Percentiles rank a stretch among this genome's conserved stretches.
Evolutionary conservation across 1,140 invertebrate species (phyloP).

Genomic region (Lordiphosa mommai): DNA sequence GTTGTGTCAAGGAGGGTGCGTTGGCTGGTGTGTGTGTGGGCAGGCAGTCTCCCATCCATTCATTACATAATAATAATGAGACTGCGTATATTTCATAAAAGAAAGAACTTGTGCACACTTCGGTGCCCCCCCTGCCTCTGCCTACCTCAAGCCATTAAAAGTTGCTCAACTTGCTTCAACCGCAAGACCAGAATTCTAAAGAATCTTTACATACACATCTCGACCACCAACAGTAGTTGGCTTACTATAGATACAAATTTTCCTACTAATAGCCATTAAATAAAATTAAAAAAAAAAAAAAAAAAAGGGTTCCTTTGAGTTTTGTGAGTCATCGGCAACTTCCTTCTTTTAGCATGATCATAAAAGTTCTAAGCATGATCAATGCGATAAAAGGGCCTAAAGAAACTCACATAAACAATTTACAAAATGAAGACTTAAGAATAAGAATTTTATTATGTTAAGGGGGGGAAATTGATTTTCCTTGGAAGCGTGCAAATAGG

Average conservation of each 20-base stretch:
- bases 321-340: conserved; percentile 20
- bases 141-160: conserved; percentile 16
- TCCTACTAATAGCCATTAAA: conserved; percentile 72
- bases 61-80: conserved; percentile 47
- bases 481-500: conserved; percentile 66
- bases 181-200: conserved; percentile 11
- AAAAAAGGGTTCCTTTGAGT: conserved; percentile 28
- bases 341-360: conserved; percentile 59
- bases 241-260: conserved; percentile 38
- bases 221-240: conserved; percentile 42
- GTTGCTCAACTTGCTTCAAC: conserved; percentile 14
- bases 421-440: conserved; percentile 41
- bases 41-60: conserved; percentile 26
- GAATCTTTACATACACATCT: conserved; percentile 9
- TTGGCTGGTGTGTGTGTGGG: conserved; percentile 28
- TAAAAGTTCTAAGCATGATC: conserved; percentile 69
- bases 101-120: not conserved
- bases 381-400: conserved; percentile 61
- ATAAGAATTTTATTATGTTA: conserved; percentile 2
- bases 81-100: conserved; percentile 11
- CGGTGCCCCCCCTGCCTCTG: conserved; percentile 1
- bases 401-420: conserved; percentile 7
- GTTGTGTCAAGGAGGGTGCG: conserved; percentile 15
- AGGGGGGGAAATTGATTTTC: conserved; percentile 70
- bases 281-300: conserved; percentile 15